These are phyloP conservation scores for Capreolus pygargus DNA, from an alignment of 2,113 vertebrate species.

Conservation along the genomic window DNA sequence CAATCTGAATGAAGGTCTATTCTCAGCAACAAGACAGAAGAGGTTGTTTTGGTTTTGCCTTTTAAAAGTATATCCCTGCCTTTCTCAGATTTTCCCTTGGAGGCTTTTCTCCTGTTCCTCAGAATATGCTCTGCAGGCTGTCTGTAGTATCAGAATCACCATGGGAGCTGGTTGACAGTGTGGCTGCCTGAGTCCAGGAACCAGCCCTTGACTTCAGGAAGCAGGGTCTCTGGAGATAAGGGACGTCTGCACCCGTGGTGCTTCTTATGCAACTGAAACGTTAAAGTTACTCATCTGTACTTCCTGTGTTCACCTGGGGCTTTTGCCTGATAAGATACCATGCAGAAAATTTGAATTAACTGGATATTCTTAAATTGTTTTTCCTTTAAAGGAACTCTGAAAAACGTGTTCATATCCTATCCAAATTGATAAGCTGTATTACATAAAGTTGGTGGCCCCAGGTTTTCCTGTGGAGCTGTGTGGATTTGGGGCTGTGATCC, in stretches of 20 bases:
- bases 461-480: not conserved
- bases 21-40: not conserved
- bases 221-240: not conserved
- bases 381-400: not conserved
- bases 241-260: rapidly evolving
- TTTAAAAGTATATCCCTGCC: not conserved
- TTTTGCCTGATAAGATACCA: not conserved
- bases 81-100: not conserved
- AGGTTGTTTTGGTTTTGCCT: not conserved
- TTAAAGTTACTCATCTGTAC: not conserved
- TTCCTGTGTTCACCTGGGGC: not conserved
- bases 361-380: not conserved
- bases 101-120: not conserved
- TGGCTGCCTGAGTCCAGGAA: not conserved
- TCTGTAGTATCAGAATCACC: not conserved
- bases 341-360: not conserved
- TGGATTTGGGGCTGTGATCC: not conserved
- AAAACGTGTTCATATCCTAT: not conserved
- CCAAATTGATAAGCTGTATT: not conserved
- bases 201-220: not conserved
- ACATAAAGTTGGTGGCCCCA: not conserved
- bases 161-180: not conserved
- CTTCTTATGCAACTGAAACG: not conserved
- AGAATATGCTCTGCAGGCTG: rapidly evolving
- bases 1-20: not conserved